A percentile compares a stretch with the other conserved stretches of the same genome.
Evolutionary conservation across 2,888 invertebrate species (phyloP).

Genomic region (Diogma glabrata): DNA sequence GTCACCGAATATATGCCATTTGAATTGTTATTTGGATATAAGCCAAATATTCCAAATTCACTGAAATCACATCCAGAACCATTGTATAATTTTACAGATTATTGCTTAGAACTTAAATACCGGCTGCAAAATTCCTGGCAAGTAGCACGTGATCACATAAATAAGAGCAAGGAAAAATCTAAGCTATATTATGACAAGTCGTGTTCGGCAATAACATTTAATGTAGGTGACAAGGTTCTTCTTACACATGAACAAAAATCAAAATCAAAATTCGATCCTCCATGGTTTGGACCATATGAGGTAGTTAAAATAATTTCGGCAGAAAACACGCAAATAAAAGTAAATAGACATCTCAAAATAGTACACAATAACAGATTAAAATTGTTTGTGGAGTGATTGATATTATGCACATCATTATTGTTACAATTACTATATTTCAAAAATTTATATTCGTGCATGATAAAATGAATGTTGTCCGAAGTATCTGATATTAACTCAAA

Average conservation of each 20-base stretch:
- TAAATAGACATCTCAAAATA: not conserved
- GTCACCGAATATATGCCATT: not conserved
- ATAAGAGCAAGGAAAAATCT: not conserved
- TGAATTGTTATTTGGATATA: not conserved
- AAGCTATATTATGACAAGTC: not conserved
- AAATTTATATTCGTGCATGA: too few relatives aligned
- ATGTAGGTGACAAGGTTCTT: not conserved
- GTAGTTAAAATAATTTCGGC: not conserved
- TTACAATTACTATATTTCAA: too few relatives aligned
- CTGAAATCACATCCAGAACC: not conserved
- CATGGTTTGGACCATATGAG: not conserved
- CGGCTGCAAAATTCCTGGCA: not conserved
- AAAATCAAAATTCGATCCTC: not conserved
- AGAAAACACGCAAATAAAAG: not conserved
- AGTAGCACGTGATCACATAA: not conserved
- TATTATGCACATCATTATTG: too few relatives aligned
- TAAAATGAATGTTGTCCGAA: too few relatives aligned
- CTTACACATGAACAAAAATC: not conserved
- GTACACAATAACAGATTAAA: slow-evolving; percentile 2
- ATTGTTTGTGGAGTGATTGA: too few relatives aligned
- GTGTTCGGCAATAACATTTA: not conserved
- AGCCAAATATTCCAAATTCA: not conserved
- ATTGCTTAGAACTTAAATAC: not conserved
- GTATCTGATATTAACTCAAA: too few relatives aligned
- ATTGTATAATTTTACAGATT: not conserved